Base-by-base conservation (phyloP, 37 sponge, comb jelly and placozoan genomes). In the Aplysina aerophoba region DNA sequence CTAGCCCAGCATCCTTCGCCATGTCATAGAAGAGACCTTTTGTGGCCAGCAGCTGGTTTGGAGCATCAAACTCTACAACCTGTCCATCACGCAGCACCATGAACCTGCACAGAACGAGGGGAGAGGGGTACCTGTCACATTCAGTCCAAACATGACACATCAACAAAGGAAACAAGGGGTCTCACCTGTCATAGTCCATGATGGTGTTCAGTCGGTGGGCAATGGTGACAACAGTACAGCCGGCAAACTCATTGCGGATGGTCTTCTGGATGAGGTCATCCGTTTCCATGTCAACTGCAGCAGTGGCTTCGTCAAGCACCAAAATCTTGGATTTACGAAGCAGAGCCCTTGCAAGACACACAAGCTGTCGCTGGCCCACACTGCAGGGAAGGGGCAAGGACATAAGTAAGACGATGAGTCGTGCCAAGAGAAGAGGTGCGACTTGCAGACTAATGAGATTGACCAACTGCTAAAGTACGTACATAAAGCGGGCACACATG, bases 291-390 rank as follows among this genome's bases (percentile, higher is more conserved):
- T 95, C 96, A 13, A 95, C 91, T 27, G 96, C 96, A 38, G 96
- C 96, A 34, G 96, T 95, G 19, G 96, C 96, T 79, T 95, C 96
- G 58, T 95, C 96, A 72, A 95, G 74, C 39, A 95, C 93, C 13
- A 95, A 85, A 20, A 93, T 87, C 81, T 90, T 87, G 80, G 90
- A 87, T 60, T 89, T 87, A 20, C 90, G 75, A 50, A 93, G 85
- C 37, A 93, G 88, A 54, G 94, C 94, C 57, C 94, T 53, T 44
- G 90, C 94, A 56, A 95, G 85, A 86, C 96, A 95, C 61, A 95
- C 93, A 33, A 95, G 75, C 87, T 95, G 96, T 15, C 96, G 71
- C 39, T 95, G 96, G 50, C 96, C 96, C 78, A 95, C 96, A 88
- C 96, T 94, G 73, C n/a, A n/a, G n/a, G n/a, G n/a, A n/a, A n/a